Conservation (phyloP, 2,888 invertebrate species). For the Chrysolina oricalcia region DNA sequence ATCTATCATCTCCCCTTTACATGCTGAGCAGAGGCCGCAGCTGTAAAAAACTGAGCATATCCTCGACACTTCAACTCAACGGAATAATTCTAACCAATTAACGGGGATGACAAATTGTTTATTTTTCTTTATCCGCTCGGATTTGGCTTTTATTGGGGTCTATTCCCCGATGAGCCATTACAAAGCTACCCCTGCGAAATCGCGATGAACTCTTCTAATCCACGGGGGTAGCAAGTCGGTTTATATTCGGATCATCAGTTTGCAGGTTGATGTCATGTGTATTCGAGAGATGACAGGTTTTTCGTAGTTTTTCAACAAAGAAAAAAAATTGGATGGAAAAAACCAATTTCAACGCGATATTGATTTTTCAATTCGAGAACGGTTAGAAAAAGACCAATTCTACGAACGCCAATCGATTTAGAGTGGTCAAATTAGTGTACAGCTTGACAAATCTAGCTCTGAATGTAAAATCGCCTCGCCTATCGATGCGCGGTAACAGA, state of each 20-base stretch:
- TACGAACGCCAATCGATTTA: no score
- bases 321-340: no score
- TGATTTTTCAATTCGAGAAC: no score
- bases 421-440: no score
- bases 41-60: conserved; percentile 19
- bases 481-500: no score
- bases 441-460: no score
- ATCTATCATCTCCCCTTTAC: not conserved
- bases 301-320: no score
- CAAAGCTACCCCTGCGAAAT: conserved; percentile 11
- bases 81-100: conserved; percentile 67
- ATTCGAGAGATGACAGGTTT: not conserved
- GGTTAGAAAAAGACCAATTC: no score
- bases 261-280: not conserved
- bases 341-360: no score
- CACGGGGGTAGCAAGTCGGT: conserved; percentile 7
- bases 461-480: no score
- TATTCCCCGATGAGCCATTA: conserved; percentile 27
- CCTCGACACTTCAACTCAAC: conserved; percentile 33
- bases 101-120: conserved; percentile 67
- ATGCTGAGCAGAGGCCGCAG: not conserved
- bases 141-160: conserved; percentile 12
- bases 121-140: conserved; percentile 53
- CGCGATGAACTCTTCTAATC: conserved; percentile 33
- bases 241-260: not conserved